A percentile compares a stretch with the other conserved stretches of the same genome.
These are phyloP conservation scores for Nesidiocoris tenuis DNA, from an alignment of 2,888 invertebrate genomes.

Conservation along the genomic window DNA sequence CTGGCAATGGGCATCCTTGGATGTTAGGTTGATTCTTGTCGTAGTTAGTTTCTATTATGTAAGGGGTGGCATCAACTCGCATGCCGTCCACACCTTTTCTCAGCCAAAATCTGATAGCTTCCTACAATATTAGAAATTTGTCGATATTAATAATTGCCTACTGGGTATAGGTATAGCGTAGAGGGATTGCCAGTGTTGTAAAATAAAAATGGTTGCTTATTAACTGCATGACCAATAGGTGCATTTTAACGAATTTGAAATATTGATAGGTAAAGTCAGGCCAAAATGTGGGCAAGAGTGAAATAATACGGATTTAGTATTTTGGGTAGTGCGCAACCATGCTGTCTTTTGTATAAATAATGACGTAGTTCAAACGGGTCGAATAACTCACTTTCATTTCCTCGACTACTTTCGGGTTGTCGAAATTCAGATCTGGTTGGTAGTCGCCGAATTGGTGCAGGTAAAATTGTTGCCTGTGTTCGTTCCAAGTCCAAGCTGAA, in stretches of 20 bases:
- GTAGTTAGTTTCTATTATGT: conserved; percentile 63
- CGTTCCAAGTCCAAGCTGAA: conserved; percentile 41
- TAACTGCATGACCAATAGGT: no score
- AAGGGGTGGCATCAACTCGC: conserved; percentile 73
- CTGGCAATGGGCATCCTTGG: conserved; percentile 51
- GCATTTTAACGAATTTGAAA: no score
- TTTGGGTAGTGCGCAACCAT: no score
- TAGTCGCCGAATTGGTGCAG: conserved; percentile 72
- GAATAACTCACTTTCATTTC: conserved; percentile 54
- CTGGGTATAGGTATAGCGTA: not conserved
- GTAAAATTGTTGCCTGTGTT: conserved; percentile 68
- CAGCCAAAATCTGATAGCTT: conserved; percentile 71
- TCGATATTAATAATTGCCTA: not conserved
- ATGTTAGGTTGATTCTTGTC: conserved; percentile 62
- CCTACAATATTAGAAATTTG: conserved; percentile 52
- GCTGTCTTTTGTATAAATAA: no score
- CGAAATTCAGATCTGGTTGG: conserved; percentile 81
- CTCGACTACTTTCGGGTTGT: conserved; percentile 66
- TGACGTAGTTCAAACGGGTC: no score
- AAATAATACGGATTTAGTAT: no score
- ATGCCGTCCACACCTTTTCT: conserved; percentile 76
- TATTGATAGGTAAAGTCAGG: no score
- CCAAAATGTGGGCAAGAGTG: no score
- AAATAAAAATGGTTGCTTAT: no score
- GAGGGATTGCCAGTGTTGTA: no score